These are phyloP conservation scores for Pseudomyrmex gracilis DNA, from an alignment of 1,140 invertebrate species.

Conservation along the genomic window DNA sequence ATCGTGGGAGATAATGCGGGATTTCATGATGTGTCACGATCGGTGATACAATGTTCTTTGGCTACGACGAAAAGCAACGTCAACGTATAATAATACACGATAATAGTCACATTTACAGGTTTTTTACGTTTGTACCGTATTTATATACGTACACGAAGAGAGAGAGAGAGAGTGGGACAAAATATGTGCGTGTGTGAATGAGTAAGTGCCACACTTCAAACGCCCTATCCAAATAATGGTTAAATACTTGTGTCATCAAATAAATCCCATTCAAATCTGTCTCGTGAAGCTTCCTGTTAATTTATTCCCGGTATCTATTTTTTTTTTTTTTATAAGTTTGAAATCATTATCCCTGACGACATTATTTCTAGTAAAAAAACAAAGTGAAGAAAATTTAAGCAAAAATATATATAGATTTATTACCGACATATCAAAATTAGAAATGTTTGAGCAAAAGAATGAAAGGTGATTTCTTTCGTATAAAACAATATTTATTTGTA, in stretches of 20 bases:
- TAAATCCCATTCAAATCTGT: conserved; percentile 74
- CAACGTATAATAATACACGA: conserved; percentile 62
- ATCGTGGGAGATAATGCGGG: conserved; percentile 56
- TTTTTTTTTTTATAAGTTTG: neutral
- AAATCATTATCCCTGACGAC: too few relatives aligned
- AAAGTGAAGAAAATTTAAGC: too few relatives aligned
- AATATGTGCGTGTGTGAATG: too few relatives aligned
- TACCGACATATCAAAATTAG: too few relatives aligned
- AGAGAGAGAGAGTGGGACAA: too few relatives aligned
- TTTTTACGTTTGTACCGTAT: conserved; percentile 83
- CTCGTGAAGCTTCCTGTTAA: neutral
- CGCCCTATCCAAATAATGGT: conserved; percentile 75
- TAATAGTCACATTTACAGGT: conserved; percentile 79
- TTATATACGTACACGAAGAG: conserved; percentile 76
- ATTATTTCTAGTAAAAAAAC: too few relatives aligned
- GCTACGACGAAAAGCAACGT: conserved; percentile 62
- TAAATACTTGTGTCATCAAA: conserved; percentile 78
- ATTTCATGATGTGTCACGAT: conserved; percentile 72
- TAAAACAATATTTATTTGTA: too few relatives aligned
- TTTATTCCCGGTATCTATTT: neutral
- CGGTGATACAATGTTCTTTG: conserved; percentile 52
- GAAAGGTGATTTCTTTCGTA: too few relatives aligned
- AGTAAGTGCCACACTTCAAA: conserved; percentile 70
- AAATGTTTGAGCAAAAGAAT: too few relatives aligned
- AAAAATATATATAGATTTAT: too few relatives aligned